A percentile compares a stretch with the other conserved stretches of the same genome.
Evolutionary conservation across 2,888 invertebrate species (phyloP).

Genomic region (Ormyrus rosae): DNA sequence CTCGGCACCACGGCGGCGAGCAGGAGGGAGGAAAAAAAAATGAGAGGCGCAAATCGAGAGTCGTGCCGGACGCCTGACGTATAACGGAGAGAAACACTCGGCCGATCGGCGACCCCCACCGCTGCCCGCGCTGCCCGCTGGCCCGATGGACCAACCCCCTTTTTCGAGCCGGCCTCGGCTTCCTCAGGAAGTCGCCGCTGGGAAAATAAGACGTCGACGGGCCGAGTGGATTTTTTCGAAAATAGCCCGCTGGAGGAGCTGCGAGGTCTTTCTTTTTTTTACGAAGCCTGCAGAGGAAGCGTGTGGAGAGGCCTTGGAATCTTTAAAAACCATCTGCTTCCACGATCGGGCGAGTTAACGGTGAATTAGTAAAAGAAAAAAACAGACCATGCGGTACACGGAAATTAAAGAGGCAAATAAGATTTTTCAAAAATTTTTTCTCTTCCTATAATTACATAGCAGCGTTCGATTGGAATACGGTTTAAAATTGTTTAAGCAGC

Average conservation of each 20-base stretch:
- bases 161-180: constrained; percentile 43
- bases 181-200: constrained; percentile 59
- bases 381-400: neutral
- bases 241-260: constrained; percentile 26
- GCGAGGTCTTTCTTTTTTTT: constrained; percentile 6
- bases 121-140: neutral
- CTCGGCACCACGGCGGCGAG: constrained; percentile 43
- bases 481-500: neutral
- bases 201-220: constrained; percentile 61
- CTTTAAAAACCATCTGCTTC: neutral
- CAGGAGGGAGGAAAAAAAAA: constrained; percentile 54
- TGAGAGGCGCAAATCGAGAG: constrained; percentile 57
- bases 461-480: neutral
- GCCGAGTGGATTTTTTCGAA: constrained; percentile 34
- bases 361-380: constrained; percentile 6
- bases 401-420: constrained; percentile 10
- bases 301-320: constrained; percentile 6
- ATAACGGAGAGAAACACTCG: constrained; percentile 46
- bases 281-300: neutral
- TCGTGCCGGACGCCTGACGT: constrained; percentile 13
- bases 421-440: neutral
- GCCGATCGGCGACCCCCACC: constrained; percentile 60
- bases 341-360: neutral
- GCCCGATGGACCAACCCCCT: constrained; percentile 59
- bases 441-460: neutral